Conservation (phyloP, 2,888 invertebrate species). For the Aphodius sticticus region DNA sequence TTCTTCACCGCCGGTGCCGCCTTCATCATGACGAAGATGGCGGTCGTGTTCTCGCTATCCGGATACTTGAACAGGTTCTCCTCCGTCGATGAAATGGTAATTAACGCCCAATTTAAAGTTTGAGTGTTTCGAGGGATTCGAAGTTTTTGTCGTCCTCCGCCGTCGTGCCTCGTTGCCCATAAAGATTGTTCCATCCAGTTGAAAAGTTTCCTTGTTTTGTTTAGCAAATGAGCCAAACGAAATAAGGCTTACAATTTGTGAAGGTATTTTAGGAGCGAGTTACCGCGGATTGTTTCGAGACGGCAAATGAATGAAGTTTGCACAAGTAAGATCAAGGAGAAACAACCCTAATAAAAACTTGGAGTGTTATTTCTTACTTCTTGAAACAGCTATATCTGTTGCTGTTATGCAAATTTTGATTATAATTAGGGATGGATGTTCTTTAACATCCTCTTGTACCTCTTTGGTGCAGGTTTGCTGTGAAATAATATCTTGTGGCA, state of each 20-base stretch:
- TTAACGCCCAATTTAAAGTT: conserved; percentile 4
- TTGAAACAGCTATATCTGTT: not conserved
- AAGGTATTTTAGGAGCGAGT: conserved; percentile 4
- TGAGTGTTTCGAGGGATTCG: not conserved
- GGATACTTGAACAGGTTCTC: conserved; percentile 68
- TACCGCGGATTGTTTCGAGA: conserved; percentile 4
- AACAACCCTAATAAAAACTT: not conserved
- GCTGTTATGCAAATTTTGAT: not conserved
- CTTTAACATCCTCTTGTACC: not conserved
- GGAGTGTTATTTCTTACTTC: not conserved
- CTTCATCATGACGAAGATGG: conserved; percentile 67
- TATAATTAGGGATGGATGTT: not conserved
- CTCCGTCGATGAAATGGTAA: conserved; percentile 69
- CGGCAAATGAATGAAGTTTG: conserved; percentile 4
- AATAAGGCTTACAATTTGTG: not conserved
- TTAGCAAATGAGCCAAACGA: conserved; percentile 4
- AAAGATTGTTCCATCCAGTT: not conserved
- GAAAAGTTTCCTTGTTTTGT: conserved; percentile 4
- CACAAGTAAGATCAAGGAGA: conserved; percentile 4
- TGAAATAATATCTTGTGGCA: not conserved
- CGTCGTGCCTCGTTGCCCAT: not conserved
- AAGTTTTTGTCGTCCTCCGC: conserved; percentile 4
- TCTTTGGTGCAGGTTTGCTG: not conserved
- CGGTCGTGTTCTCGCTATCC: conserved; percentile 66
- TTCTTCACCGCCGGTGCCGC: conserved; percentile 69